Base-by-base conservation (phyloP, 2,113 vertebrate species). In the Chunga burmeisteri region DNA sequence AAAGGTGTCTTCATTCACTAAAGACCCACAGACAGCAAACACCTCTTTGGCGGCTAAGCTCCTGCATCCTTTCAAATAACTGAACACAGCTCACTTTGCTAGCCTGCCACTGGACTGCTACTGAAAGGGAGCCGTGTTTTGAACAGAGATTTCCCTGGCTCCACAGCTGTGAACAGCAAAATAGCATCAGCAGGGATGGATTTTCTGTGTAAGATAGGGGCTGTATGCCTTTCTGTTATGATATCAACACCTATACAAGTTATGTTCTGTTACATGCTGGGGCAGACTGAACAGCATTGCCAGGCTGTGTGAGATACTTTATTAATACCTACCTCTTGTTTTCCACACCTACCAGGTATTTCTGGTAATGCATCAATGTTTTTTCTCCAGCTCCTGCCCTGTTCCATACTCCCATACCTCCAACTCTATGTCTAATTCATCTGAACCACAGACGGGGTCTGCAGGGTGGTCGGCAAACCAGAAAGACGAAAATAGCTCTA, bases 121-220 rank as follows among this genome's bases (percentile, higher is more conserved):
- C 66, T 59, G 32, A 58, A 59, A 50, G 17, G 32, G 68, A 68
- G 59, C 18, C 0, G 2, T 7, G 47, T n/a, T 56, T 16, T 2
- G 1, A 66, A 47, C 16, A 6, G 70, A 58, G 25, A 32, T 44
- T 29, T 65, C 56, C 53, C 23, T 5, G 22, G 8, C 42, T 79
- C 66, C 49, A 68, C 32, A 42, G n/a, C 17, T 26, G 10, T 2
- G 10, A 47, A 4, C 0, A 34, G n/a, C 36, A 36, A 0, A 0
- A 20, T 0, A 3, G 44, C 72, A 77, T 5, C 72, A 73, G 42
- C 50, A 81, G 42, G 26, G 65, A 49, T 5, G 47, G 65, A 12
- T 53, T 46, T 74, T 26, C 73, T 67, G 70, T 2, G 0, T 23
- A 12, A 34, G 2, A 23, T 0, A 10, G 49, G 23, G 25, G 9